Conservation (phyloP, 1,140 invertebrate species). For the Delia radicum region DNA sequence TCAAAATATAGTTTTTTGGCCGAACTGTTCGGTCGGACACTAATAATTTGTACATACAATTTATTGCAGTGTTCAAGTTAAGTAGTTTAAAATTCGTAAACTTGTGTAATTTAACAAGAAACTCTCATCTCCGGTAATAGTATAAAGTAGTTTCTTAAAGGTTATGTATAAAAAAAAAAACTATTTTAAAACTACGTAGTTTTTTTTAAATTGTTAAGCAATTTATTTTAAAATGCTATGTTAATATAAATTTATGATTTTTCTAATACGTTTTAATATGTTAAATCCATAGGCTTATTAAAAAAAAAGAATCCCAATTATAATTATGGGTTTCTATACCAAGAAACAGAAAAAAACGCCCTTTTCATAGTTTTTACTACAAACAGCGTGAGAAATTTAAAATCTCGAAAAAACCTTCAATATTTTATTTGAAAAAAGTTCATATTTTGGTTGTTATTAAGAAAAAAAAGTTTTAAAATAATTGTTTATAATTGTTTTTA, state of each 20-base stretch:
- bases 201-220: background rate
- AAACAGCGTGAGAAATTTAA: background rate
- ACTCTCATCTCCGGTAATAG: no score
- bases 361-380: background rate
- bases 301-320: background rate
- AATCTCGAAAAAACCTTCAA: background rate
- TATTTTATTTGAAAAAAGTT: background rate
- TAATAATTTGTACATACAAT: no score
- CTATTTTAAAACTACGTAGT: background rate
- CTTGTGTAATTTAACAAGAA: no score
- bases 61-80: no score
- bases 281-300: background rate
- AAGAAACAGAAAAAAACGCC: background rate
- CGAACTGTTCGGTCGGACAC: no score
- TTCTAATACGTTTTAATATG: background rate
- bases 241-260: slow-evolving; percentile 9
- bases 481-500: background rate
- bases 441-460: background rate
- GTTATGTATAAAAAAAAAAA: no score
- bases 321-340: background rate
- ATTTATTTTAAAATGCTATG: no score
- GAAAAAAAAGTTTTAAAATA: background rate
- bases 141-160: no score
- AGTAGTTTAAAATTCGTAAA: no score
- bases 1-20: no score